These are phyloP conservation scores for Siderastrea radians DNA, from an alignment of 92 coral and sea anemone species.

Conservation along the genomic window DNA sequence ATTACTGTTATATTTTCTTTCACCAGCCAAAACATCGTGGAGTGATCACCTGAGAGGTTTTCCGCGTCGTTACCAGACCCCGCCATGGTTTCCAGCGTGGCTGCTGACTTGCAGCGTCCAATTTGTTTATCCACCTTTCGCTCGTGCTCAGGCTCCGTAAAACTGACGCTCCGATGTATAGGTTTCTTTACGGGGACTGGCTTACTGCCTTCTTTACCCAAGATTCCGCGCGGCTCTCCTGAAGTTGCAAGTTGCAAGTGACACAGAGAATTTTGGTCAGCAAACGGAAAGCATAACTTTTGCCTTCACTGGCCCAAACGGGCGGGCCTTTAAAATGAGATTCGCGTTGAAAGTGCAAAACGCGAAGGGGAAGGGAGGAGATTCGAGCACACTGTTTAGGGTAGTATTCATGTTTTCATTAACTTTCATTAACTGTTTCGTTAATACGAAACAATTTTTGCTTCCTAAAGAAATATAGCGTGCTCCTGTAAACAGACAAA, in stretches of 20 bases:
- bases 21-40: neutral
- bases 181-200: conserved; percentile 70
- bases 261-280: neutral
- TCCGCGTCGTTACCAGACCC: conserved; percentile 37
- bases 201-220: conserved; percentile 50
- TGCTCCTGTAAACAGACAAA: too few species aligned
- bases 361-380: too few species aligned
- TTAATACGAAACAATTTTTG: too few species aligned
- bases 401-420: too few species aligned
- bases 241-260: neutral
- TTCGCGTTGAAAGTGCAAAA: too few species aligned
- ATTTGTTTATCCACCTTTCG: conserved; percentile 50
- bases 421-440: too few species aligned
- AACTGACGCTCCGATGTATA: conserved; percentile 78
- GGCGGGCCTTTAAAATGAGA: too few species aligned
- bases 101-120: conserved; percentile 78
- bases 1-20: too few species aligned
- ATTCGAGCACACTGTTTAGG: too few species aligned
- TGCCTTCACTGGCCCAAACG: too few species aligned
- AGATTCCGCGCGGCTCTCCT: conserved; percentile 48
- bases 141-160: conserved; percentile 71
- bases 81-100: conserved; percentile 45
- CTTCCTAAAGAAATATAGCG: too few species aligned
- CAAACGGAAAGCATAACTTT: too few species aligned
- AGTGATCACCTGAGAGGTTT: conserved; percentile 18